Conservation (phyloP, 2,113 vertebrate species). For the Oncorhynchus tshawytscha region DNA sequence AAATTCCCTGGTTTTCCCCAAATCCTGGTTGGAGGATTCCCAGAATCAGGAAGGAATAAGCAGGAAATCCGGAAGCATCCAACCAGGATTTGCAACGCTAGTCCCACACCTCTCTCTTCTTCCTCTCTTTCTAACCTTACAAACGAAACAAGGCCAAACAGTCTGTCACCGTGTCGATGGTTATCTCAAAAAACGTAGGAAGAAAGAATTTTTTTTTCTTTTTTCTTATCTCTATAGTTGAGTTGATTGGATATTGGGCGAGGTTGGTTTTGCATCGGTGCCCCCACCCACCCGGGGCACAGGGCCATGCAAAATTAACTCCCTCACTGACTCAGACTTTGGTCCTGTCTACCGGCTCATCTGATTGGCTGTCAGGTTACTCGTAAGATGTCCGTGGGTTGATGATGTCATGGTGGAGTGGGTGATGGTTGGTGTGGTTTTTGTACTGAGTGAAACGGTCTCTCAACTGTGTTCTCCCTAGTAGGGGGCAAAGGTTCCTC, state of each 20-base stretch:
- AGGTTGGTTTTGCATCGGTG: neutral
- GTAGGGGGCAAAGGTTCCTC: neutral
- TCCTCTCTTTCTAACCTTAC: neutral
- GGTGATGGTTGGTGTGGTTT: neutral
- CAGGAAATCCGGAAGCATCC: no score
- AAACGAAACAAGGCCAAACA: neutral
- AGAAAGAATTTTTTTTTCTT: neutral
- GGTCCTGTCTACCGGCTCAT: neutral
- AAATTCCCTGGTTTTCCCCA: no score
- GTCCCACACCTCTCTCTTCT: neutral
- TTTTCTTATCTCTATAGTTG: neutral
- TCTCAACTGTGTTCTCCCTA: neutral
- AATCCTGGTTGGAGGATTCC: no score
- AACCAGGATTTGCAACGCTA: no score
- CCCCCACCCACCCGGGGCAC: no score
- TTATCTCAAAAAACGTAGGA: conserved; percentile 11
- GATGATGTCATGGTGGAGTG: conserved; percentile 9
- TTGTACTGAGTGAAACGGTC: neutral
- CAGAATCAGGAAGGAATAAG: no score
- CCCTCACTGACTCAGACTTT: neutral
- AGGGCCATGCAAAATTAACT: no score
- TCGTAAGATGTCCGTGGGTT: conserved; percentile 22
- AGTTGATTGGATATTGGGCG: no score
- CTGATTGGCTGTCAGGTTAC: conserved; percentile 8
- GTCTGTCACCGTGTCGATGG: conserved; percentile 1